A percentile compares a stretch with the other conserved stretches of the same genome.
phyloP scores from a whole-genome alignment of 2,888 invertebrate species.

The Dolichopus griseipennis region DNA sequence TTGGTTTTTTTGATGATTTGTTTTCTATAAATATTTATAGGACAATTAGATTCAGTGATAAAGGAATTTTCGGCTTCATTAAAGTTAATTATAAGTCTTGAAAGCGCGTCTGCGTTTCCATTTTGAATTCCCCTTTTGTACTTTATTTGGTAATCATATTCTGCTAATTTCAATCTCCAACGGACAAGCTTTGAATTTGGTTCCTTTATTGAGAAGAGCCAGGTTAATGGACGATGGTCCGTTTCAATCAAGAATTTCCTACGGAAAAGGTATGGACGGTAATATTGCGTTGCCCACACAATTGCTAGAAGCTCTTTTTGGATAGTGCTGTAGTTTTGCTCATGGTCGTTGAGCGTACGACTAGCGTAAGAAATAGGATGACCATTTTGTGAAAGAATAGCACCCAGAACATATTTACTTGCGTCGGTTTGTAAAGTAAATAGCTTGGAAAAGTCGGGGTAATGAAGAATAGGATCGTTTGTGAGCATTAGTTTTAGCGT shows the following conservation, averaged over 20 bases:
- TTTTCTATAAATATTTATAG: slow-evolving; percentile 14
- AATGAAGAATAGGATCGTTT: slow-evolving; percentile 14
- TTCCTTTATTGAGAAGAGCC: slow-evolving; percentile 26
- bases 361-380: slow-evolving; percentile 28
- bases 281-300: slow-evolving; percentile 26
- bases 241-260: slow-evolving; percentile 27
- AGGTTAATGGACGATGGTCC: slow-evolving; percentile 29
- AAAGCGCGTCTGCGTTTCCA: slow-evolving; percentile 18
- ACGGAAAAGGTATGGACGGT: slow-evolving; percentile 29
- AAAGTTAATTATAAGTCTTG: slow-evolving; percentile 5
- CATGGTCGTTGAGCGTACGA: slow-evolving; percentile 26
- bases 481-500: slow-evolving; percentile 12
- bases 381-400: slow-evolving; percentile 27
- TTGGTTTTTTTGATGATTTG: slow-evolving; percentile 14
- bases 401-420: slow-evolving; percentile 25
- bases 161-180: slow-evolving; percentile 28
- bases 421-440: slow-evolving; percentile 31
- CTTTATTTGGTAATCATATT: slow-evolving; percentile 28
- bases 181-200: slow-evolving; percentile 26
- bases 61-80: slow-evolving; percentile 1
- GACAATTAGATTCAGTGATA: slow-evolving; percentile 8
- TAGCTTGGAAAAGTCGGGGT: slow-evolving; percentile 21
- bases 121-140: slow-evolving; percentile 23
- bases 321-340: slow-evolving; percentile 26
- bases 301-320: slow-evolving; percentile 29